Evolutionary conservation across 2,113 vertebrate species (phyloP).

Genomic region (Rissa tridactyla): DNA sequence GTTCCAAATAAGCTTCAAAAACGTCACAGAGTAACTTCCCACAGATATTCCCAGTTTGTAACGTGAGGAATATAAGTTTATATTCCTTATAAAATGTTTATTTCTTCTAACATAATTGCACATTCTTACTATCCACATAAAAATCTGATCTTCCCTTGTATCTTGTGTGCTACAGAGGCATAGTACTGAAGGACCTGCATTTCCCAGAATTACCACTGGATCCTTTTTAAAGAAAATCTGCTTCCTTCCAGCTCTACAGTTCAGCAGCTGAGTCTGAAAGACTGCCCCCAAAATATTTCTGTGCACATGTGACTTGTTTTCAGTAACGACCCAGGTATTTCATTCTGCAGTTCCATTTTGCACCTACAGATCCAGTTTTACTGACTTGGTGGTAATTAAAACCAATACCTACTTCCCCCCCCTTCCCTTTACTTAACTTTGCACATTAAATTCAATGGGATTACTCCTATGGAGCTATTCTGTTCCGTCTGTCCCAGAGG

Average conservation of each 20-base stretch:
- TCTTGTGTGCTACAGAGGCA: neutral
- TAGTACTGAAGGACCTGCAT: neutral
- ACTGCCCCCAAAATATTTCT: neutral
- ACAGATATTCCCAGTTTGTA: neutral
- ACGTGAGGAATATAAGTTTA: neutral
- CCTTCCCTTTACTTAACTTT: neutral
- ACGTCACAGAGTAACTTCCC: neutral
- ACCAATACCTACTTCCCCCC: neutral
- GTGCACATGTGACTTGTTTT: neutral
- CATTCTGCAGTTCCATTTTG: neutral
- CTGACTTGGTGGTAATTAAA: neutral
- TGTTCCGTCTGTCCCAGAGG: neutral
- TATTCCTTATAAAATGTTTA: neutral
- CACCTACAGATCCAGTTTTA: neutral
- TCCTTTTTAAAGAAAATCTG: neutral
- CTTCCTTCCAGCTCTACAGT: neutral
- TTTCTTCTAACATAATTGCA: neutral
- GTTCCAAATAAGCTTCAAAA: neutral
- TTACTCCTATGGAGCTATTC: neutral
- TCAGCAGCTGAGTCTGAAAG: neutral
- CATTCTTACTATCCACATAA: neutral
- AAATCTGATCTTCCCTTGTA: neutral
- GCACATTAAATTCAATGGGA: neutral
- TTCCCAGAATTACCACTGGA: neutral
- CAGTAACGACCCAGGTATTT: neutral